Evolutionary conservation across 2,888 invertebrate genomes (phyloP).

Genomic region (Molorchus minor): DNA sequence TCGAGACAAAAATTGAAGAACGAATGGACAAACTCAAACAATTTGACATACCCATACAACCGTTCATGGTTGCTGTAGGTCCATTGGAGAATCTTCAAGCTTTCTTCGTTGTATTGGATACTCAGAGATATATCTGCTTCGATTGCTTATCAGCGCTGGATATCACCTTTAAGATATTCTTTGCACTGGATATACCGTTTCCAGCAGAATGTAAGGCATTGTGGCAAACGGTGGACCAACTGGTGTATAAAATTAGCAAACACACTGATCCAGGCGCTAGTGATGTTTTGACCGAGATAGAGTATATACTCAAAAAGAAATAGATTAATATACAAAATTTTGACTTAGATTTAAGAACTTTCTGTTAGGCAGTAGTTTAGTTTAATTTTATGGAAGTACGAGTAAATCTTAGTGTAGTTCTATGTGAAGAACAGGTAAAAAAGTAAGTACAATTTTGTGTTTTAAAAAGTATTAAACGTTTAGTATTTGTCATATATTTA

Average conservation of each 20-base stretch:
- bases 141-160: slow-evolving; percentile 25
- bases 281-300: slow-evolving; percentile 15
- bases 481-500: too few species aligned
- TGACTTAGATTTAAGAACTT: too few species aligned
- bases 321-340: too few species aligned
- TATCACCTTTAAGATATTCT: slow-evolving; percentile 25
- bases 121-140: slow-evolving; percentile 17
- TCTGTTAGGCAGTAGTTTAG: too few species aligned
- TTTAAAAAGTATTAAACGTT: too few species aligned
- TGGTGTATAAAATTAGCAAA: slow-evolving; percentile 23
- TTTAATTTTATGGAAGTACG: too few species aligned
- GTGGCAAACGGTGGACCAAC: slow-evolving; percentile 29
- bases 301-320: slow-evolving; percentile 2
- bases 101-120: slow-evolving; percentile 21
- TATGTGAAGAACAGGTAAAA: too few species aligned
- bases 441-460: too few species aligned
- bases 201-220: slow-evolving; percentile 23
- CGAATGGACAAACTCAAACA: slow-evolving; percentile 15
- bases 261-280: slow-evolving; percentile 21
- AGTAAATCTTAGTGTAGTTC: too few species aligned
- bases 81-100: slow-evolving; percentile 9
- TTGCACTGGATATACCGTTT: slow-evolving; percentile 25
- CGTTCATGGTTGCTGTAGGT: slow-evolving; percentile 26
- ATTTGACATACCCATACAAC: slow-evolving; percentile 20
- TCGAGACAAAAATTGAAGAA: slow-evolving; percentile 19